phyloP scores from a whole-genome alignment of 2,888 invertebrate species.

The Epistrophella euchroma region DNA sequence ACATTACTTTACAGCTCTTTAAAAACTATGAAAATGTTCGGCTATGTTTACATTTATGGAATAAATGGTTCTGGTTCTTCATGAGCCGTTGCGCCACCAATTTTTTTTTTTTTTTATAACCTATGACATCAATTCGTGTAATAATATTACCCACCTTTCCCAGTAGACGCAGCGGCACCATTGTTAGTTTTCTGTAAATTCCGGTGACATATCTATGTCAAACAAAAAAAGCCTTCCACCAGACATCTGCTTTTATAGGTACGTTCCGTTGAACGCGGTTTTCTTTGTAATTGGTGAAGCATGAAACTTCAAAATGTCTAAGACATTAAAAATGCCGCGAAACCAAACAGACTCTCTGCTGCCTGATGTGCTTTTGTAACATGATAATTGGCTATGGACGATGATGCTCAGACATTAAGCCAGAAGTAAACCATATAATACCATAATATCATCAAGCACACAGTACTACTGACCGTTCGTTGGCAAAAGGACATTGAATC shows the following conservation, averaged over 20 bases:
- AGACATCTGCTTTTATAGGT: background rate
- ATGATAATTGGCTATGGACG: constrained; percentile 44
- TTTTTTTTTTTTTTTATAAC: too few relatives aligned
- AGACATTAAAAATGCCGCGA: constrained; percentile 30
- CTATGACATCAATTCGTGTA: background rate
- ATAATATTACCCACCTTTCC: background rate
- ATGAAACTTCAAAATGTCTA: constrained; percentile 28
- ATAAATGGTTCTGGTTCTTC: too few relatives aligned
- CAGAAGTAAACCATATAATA: constrained; percentile 34
- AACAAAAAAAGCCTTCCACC: background rate
- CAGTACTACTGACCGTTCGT: constrained; percentile 13
- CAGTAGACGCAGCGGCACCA: constrained; percentile 34
- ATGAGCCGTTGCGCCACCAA: too few relatives aligned
- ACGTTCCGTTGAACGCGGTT: constrained; percentile 19
- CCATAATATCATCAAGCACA: constrained; percentile 6
- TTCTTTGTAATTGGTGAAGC: constrained; percentile 29
- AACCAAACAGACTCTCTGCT: constrained; percentile 23
- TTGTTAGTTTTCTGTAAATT: constrained; percentile 27
- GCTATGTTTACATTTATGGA: too few relatives aligned
- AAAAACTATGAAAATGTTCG: too few relatives aligned
- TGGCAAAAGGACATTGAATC: constrained; percentile 32
- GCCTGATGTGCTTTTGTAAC: constrained; percentile 22
- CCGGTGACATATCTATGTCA: constrained; percentile 30
- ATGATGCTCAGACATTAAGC: constrained; percentile 35
- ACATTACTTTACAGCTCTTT: too few relatives aligned